These are phyloP conservation scores for Odontocolon sp. DNA, from an alignment of 2,888 invertebrate species.

Conservation along the genomic window DNA sequence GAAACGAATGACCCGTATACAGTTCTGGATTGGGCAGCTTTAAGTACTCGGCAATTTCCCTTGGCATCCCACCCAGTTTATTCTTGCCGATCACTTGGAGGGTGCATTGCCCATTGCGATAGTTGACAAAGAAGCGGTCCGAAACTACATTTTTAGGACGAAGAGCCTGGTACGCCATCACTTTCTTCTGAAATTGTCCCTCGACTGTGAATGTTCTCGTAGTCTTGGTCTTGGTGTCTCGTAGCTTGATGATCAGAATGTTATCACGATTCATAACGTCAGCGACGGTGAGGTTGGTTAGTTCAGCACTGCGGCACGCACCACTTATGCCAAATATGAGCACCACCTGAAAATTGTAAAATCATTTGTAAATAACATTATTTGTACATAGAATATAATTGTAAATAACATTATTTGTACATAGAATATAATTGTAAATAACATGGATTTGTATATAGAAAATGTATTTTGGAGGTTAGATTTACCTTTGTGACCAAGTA, in stretches of 20 bases:
- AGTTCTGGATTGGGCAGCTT: slow-evolving; percentile 41
- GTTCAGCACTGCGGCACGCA: slow-evolving; percentile 46
- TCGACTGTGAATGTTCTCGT: slow-evolving; percentile 48
- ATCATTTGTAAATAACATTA: slow-evolving; percentile 18
- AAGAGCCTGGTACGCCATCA: slow-evolving; percentile 42
- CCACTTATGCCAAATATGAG: slow-evolving; percentile 56
- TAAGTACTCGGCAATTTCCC: slow-evolving; percentile 30
- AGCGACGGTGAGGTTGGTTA: slow-evolving; percentile 36
- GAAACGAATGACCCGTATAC: slow-evolving; percentile 44
- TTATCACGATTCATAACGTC: slow-evolving; percentile 39
- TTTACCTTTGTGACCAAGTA: slow-evolving; percentile 29
- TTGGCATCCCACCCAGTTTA: slow-evolving; percentile 50
- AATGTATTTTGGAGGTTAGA: background rate
- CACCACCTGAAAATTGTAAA: slow-evolving; percentile 43
- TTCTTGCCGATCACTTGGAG: slow-evolving; percentile 53
- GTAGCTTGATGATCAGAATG: slow-evolving; percentile 46
- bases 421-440: background rate
- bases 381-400: background rate
- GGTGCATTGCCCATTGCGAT: slow-evolving; percentile 48
- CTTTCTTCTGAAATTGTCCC: slow-evolving; percentile 38
- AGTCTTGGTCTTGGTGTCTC: slow-evolving; percentile 49
- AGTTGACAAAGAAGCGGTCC: slow-evolving; percentile 54
- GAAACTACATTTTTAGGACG: slow-evolving; percentile 34
- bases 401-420: background rate
- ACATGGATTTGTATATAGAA: too few species aligned